These are phyloP conservation scores for Luehdorfia chinensis DNA, from an alignment of 1,140 invertebrate genomes.

Conservation along the genomic window DNA sequence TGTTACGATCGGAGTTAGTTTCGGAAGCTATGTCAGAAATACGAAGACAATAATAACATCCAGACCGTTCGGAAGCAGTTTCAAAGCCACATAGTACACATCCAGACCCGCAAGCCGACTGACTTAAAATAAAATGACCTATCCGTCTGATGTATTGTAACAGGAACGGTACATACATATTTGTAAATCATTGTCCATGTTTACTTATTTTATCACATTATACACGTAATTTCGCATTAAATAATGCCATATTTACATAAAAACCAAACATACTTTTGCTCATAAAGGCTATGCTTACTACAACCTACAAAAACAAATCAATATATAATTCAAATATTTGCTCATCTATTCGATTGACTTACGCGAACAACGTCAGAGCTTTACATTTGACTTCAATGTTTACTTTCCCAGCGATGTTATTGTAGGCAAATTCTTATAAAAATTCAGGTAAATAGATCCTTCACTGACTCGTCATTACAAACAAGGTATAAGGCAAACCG, in stretches of 20 bases:
- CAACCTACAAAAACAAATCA: constrained; percentile 11
- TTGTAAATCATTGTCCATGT: too few relatives aligned
- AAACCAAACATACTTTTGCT: constrained; percentile 11
- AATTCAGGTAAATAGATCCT: constrained; percentile 44
- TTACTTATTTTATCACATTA: too few relatives aligned
- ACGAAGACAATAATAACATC: too few relatives aligned
- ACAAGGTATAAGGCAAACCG: constrained; percentile 39
- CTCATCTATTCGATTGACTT: constrained; percentile 21
- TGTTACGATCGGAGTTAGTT: too few relatives aligned
- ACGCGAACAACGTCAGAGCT: constrained; percentile 17
- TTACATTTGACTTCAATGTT: constrained; percentile 26
- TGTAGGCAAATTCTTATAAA: constrained; percentile 45
- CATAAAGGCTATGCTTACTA: constrained; percentile 10
- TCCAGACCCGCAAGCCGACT: too few relatives aligned
- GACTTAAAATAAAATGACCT: too few relatives aligned
- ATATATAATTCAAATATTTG: constrained; percentile 35
- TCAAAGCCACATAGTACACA: too few relatives aligned
- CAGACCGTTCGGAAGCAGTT: too few relatives aligned
- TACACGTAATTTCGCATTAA: background rate
- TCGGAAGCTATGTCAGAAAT: too few relatives aligned
- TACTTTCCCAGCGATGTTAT: constrained; percentile 53
- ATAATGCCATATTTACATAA: constrained; percentile 14
- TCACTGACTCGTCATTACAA: constrained; percentile 36
- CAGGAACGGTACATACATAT: too few relatives aligned
- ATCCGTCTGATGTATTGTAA: too few relatives aligned